Base-by-base conservation (phyloP, 2,113 vertebrate genomes). In the Myotis brandtii region DNA sequence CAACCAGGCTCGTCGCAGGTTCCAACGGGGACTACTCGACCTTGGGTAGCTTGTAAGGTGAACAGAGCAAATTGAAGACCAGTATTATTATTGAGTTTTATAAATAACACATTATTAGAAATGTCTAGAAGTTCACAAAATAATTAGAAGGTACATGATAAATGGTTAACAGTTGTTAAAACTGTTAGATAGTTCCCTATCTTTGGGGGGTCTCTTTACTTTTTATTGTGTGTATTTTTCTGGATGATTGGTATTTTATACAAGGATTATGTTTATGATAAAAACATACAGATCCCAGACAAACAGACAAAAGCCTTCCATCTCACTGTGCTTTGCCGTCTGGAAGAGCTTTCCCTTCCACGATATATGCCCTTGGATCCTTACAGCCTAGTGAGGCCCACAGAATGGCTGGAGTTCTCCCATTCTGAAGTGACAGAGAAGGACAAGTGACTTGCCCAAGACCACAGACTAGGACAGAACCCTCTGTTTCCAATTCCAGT, bases 201-300 rank as follows among this genome's bases (percentile, higher is more conserved):
- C 52, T 91, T 54, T 40, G 10, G 67, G 59, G 11, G 50, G 5
- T n/a, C 30, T 80, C 90, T 62, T 86, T 23, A n/a, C 34, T 54
- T 80, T 90, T 50, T 64, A 69, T 86, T 91, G 88, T 84, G 4
- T 56, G 9, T 83, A 34, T 52, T 84, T 93, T 91, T 80, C 93
- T 76, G 11, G 75, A 64, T 17, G 5, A 18, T 11, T 77, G 62
- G 52, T 73, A 50, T 76, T 79, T 93, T 81, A 46, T 8, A 59
- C 3, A n/a, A 62, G 34, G n/a, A 80, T 66, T 62, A 76, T 25
- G 14, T 70, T 94, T 73, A 73, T 43, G n/a, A 88, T 34, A 23
- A 92, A 93, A 89, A 59, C 8, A 52, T 48, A 50, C 32, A 85
- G 59, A 21, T 77, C 84, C 72, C 34, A 75, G 32, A 40, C n/a